Conservation (phyloP, 2,113 vertebrate species). For the Marcusenius ussheri region DNA sequence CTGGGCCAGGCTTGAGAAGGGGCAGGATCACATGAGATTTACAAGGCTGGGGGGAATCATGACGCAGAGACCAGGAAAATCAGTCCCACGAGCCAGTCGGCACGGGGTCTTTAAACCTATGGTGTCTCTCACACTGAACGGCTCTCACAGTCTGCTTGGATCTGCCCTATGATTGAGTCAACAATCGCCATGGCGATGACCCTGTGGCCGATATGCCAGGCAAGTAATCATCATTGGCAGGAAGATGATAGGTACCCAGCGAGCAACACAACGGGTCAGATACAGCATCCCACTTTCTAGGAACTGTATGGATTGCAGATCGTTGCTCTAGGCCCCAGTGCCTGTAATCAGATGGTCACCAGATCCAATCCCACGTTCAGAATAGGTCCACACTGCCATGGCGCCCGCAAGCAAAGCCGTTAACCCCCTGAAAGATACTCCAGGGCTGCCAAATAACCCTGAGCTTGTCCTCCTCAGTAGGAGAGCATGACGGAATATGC, state of each 20-base stretch:
- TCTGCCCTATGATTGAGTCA: not conserved
- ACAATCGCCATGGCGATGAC: not conserved
- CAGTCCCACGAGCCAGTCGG: not conserved
- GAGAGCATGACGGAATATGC: not conserved
- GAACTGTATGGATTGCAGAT: not conserved
- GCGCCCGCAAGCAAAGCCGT: not conserved
- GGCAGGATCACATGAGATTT: not conserved
- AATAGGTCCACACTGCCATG: not conserved
- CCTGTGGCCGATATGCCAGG: not conserved
- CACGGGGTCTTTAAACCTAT: not conserved
- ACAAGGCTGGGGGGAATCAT: constrained; percentile 10
- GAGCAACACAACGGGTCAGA: not conserved
- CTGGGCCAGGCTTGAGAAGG: constrained; percentile 14
- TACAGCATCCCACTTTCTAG: not conserved
- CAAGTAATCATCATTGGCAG: not conserved
- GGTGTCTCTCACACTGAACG: not conserved
- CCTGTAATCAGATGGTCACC: not conserved
- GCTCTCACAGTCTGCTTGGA: not conserved
- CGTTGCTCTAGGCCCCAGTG: not conserved
- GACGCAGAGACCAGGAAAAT: not conserved
- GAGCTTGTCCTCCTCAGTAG: not conserved
- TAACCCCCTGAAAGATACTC: not conserved
- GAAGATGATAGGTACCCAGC: not conserved
- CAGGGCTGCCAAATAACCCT: not conserved
- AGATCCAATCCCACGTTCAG: not conserved